Percentiles rank a stretch among this genome's conserved stretches.
phyloP scores from a whole-genome alignment of 2,888 invertebrate species.

The Volucella inflata region DNA sequence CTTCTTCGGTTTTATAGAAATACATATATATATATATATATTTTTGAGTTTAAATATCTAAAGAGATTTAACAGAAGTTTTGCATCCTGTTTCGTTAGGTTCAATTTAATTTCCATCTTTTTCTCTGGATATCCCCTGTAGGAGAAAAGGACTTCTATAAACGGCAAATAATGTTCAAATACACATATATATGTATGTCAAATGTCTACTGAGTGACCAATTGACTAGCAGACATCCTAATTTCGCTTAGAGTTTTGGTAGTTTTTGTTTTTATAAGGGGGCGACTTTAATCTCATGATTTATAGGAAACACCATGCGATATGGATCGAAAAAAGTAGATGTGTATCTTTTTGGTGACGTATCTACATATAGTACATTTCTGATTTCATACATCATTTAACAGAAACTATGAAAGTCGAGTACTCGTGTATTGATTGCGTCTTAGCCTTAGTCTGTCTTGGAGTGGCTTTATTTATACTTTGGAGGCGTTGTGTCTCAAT shows the following conservation, averaged over 20 bases:
- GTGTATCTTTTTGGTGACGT: slow-evolving; percentile 34
- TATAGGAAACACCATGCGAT: slow-evolving; percentile 21
- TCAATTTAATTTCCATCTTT: background rate
- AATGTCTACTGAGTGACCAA: slow-evolving; percentile 25
- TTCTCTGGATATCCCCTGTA: background rate
- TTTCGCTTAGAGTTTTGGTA: slow-evolving; percentile 3
- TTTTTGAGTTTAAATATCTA: slow-evolving; percentile 32
- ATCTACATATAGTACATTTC: slow-evolving; percentile 45
- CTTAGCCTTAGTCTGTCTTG: slow-evolving; percentile 1
- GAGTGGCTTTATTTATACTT: slow-evolving; percentile 59
- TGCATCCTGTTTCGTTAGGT: slow-evolving; percentile 1
- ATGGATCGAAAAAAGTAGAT: slow-evolving; percentile 29
- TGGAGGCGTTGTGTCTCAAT: slow-evolving; percentile 68
- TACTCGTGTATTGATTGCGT: slow-evolving; percentile 21
- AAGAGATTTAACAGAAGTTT: slow-evolving; percentile 52
- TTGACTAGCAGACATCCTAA: slow-evolving; percentile 35
- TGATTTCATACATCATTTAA: slow-evolving; percentile 75
- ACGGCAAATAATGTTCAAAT: no score
- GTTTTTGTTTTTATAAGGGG: background rate
- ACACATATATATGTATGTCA: no score
- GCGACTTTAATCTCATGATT: slow-evolving; percentile 51
- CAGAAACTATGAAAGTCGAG: slow-evolving; percentile 55
- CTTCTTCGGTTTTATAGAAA: background rate
- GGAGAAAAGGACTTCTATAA: no score
- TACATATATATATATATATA: background rate